Conservation (phyloP, 2,113 vertebrate species). For the Seriola aureovittata region DNA sequence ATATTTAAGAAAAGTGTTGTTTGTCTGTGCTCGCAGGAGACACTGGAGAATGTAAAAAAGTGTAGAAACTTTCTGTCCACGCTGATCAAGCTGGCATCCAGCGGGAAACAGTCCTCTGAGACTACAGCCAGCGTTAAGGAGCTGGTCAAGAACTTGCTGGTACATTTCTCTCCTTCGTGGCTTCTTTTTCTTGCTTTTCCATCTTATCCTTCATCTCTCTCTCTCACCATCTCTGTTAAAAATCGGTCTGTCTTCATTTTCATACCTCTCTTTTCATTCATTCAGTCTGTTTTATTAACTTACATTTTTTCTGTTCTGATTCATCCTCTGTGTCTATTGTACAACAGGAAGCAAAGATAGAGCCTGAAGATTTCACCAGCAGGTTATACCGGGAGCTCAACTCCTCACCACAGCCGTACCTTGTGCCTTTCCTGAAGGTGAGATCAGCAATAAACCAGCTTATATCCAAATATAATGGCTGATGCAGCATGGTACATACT, state of each 20-base stretch:
- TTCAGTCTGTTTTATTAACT: background rate
- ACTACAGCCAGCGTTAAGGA: conserved; percentile 95
- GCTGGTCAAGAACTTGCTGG: conserved; percentile 93
- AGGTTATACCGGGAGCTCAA: conserved; percentile 93
- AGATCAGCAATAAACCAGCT: conserved; percentile 33
- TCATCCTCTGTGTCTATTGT: conserved; percentile 3
- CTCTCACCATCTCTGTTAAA: background rate
- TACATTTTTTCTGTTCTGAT: background rate
- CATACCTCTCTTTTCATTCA: background rate
- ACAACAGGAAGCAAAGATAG: conserved; percentile 91
- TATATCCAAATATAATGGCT: background rate
- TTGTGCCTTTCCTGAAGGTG: conserved; percentile 99
- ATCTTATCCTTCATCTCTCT: background rate
- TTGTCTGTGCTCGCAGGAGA: conserved; percentile 86
- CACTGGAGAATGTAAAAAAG: conserved; percentile 97
- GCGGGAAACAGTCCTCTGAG: conserved; percentile 93
- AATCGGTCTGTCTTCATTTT: background rate
- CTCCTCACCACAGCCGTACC: conserved; percentile 97
- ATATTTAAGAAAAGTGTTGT: background rate
- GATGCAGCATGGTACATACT: background rate
- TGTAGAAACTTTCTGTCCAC: conserved; percentile 96
- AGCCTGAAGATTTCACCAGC: conserved; percentile 95
- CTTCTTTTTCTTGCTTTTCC: background rate
- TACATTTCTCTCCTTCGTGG: conserved; percentile 67
- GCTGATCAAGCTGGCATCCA: conserved; percentile 95